Conservation (phyloP, 2,113 vertebrate species). For the Plecturocebus donacophilus region DNA sequence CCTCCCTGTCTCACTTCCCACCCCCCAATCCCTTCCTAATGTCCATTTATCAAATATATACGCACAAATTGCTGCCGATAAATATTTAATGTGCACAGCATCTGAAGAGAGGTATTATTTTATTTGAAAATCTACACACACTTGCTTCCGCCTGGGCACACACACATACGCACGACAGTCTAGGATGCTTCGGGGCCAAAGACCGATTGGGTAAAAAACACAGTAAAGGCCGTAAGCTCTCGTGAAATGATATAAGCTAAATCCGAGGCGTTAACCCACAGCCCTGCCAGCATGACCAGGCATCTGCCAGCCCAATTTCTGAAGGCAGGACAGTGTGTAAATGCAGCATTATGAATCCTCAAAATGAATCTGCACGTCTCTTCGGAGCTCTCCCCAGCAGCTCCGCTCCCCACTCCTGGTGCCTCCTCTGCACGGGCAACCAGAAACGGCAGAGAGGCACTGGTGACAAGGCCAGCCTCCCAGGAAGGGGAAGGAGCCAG, state of each 20-base stretch:
- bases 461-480: neutral
- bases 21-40: neutral
- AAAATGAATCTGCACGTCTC: constrained; percentile 87
- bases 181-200: constrained; percentile 78
- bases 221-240: constrained; percentile 82
- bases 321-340: constrained; percentile 81
- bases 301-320: constrained; percentile 88
- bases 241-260: constrained; percentile 85
- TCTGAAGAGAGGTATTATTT: constrained; percentile 79
- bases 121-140: constrained; percentile 80
- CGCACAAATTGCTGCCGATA: constrained; percentile 81
- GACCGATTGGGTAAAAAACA: constrained; percentile 80
- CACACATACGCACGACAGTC: constrained; percentile 23
- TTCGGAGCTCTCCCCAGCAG: constrained; percentile 33
- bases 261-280: constrained; percentile 84
- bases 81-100: constrained; percentile 85
- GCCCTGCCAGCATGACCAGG: constrained; percentile 87
- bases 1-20: neutral
- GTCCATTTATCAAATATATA: constrained; percentile 79
- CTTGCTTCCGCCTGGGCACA: neutral
- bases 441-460: neutral
- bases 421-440: neutral
- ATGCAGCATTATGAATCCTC: constrained; percentile 86
- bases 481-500: neutral
- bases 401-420: neutral